phyloP scores from a whole-genome alignment of 92 coral and sea anemone species.

The Bergia sp. region DNA sequence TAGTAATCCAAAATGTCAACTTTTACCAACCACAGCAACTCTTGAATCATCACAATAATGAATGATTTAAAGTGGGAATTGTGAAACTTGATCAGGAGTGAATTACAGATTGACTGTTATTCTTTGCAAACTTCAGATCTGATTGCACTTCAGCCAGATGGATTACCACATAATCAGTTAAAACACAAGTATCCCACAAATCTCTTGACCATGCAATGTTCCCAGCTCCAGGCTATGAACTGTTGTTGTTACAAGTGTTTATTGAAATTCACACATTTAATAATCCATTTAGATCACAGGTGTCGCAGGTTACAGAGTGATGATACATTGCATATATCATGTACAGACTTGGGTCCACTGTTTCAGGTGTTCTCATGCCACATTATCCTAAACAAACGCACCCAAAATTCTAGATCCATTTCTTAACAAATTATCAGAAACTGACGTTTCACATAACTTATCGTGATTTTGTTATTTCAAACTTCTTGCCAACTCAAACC shows the following conservation, averaged over 20 bases:
- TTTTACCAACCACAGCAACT: no score
- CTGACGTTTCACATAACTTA: no score
- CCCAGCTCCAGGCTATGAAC: constrained; percentile 38
- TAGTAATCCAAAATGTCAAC: no score
- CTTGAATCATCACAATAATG: no score
- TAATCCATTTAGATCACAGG: background rate
- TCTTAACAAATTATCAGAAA: no score
- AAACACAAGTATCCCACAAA: background rate
- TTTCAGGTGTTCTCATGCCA: no score
- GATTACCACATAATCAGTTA: background rate
- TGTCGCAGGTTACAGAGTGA: background rate
- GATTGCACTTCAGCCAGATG: background rate
- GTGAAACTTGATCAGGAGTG: background rate
- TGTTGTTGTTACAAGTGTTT: background rate
- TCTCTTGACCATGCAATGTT: constrained; percentile 32
- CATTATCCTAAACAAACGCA: no score
- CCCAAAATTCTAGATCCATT: no score
- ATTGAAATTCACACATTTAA: background rate
- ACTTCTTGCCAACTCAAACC: no score
- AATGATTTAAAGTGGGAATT: background rate
- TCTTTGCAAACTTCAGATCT: background rate
- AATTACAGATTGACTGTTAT: background rate
- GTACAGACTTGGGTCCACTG: no score
- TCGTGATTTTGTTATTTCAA: no score
- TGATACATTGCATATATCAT: no score